Base-by-base conservation (phyloP, 2,888 invertebrate species). In the Hydropsyche betteni region DNA sequence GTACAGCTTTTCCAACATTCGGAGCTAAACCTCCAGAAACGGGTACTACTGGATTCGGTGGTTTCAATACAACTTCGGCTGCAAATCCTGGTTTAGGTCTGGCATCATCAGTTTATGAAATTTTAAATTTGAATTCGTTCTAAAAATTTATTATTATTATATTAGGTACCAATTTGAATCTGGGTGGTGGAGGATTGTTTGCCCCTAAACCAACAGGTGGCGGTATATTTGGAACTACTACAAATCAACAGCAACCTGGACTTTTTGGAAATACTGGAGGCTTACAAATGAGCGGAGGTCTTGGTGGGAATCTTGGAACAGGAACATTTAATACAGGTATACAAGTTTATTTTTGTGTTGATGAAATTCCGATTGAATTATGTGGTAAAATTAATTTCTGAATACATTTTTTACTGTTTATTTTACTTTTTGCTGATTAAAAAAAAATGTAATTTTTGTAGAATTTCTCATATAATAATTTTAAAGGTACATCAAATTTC, bases 31-130 rank as follows among this genome's bases (percentile, higher is more conserved):
- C 87, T 0, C 80, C 80, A 10, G 80, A 81, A 24, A 80, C 80
- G 51, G 81, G 85, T 2, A 86, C 87, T 5, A 86, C 90, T 0
- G 84, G 86, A 0, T 91, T 92, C 82, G 90, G 91, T 10, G 82
- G 82, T 0, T 90, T 91, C 80, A 86, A 86, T 1, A 84, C 85
- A 12, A 84, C 88, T 0, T 84, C 86, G 34, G 84, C 85, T 0
- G 80, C 85, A 6, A 82, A 85, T 0, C 83, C 85, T 64, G 84
- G 84, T 0, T 83, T 88, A 2, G 88, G 88, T 82, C 78, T 83
- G 53, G 77, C n/a, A 53, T 12, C 2, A 38, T 24, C 52, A 8
- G 36, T 10, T 51, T 12, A 5, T 53, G 53, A 53, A 14, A 8
- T 12, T 14, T 38, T 6, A 36, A 38, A 12, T 34, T 61, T 8